phyloP scores from a whole-genome alignment of 2,113 vertebrate species.

The Hippolais icterina region DNA sequence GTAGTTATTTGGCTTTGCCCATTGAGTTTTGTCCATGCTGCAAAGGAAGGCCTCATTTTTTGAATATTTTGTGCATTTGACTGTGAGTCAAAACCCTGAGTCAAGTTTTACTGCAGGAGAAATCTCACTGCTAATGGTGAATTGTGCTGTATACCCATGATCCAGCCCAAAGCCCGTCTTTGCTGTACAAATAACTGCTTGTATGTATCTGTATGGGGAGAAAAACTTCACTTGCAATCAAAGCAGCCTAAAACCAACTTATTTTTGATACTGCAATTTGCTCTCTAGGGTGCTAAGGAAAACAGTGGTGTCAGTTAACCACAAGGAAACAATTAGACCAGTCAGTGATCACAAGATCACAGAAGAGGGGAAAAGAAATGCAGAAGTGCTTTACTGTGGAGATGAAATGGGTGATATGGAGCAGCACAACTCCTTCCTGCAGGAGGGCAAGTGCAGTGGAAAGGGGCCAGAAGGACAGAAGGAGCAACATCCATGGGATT shows the following conservation, averaged over 20 bases:
- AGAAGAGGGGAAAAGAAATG: not conserved
- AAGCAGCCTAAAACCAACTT: not conserved
- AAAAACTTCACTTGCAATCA: not conserved
- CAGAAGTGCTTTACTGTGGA: not conserved
- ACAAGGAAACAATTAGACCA: not conserved
- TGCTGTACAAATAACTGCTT: not conserved
- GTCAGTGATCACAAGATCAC: not conserved
- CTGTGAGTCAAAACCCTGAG: not conserved
- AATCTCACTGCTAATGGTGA: not conserved
- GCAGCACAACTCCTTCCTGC: fast-evolving
- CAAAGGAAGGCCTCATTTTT: not conserved
- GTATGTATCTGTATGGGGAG: fast-evolving
- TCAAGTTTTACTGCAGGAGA: not conserved
- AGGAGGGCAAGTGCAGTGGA: fast-evolving
- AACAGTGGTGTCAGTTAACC: not conserved
- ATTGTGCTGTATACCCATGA: fast-evolving
- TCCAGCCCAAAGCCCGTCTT: not conserved
- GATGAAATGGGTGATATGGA: not conserved
- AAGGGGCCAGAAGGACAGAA: not conserved
- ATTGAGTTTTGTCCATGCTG: not conserved
- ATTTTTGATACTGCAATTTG: not conserved
- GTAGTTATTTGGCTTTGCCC: not conserved
- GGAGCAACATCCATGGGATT: not conserved
- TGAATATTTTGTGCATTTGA: not conserved
- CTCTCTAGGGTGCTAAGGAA: not conserved